phyloP scores from a whole-genome alignment of 2,113 vertebrate genomes.

The Tringa solitaria region DNA sequence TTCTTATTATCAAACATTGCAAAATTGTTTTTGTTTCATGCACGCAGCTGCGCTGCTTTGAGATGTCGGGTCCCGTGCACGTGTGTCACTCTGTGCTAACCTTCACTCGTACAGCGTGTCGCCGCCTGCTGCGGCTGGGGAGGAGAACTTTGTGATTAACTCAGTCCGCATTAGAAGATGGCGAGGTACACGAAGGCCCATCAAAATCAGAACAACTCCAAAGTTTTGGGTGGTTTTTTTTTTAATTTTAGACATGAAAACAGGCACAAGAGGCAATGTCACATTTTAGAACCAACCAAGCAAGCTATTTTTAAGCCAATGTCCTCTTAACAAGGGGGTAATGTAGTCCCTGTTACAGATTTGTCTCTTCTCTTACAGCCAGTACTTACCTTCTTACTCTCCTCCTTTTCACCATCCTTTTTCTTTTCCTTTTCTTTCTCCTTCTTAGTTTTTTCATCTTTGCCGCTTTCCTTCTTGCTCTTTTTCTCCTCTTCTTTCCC shows the following conservation, averaged over 20 bases:
- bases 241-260: background rate
- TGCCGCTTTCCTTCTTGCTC: slow-evolving; percentile 80
- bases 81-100: fast-evolving
- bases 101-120: background rate
- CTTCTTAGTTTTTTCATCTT: slow-evolving; percentile 81
- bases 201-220: background rate
- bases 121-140: background rate
- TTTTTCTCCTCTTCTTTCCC: slow-evolving; percentile 91
- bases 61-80: background rate
- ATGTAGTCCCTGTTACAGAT: background rate
- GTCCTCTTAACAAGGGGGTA: background rate
- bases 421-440: slow-evolving; percentile 85
- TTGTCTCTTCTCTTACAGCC: background rate
- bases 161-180: background rate
- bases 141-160: background rate
- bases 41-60: background rate
- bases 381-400: slow-evolving; percentile 84
- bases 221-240: background rate
- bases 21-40: background rate
- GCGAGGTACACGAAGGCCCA: background rate
- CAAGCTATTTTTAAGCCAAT: background rate
- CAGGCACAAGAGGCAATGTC: background rate
- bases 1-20: background rate
- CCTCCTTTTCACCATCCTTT: slow-evolving; percentile 87
- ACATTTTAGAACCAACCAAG: background rate